Conservation (phyloP, 2,888 invertebrate genomes). For the Morpho achilles region DNA sequence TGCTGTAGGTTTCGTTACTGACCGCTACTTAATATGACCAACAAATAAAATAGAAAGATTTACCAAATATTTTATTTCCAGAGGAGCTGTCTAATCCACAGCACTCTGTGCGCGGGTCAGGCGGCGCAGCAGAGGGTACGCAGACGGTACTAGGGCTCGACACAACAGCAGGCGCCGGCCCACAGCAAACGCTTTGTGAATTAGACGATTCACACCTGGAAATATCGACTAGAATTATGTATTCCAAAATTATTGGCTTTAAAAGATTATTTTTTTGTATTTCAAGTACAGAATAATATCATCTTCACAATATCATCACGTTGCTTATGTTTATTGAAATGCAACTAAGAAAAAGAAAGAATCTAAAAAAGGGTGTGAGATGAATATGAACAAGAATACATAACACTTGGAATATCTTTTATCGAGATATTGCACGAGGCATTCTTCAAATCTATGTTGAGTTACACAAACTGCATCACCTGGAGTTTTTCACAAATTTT, state of each 20-base stretch:
- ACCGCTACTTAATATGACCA: no score
- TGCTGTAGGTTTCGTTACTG: no score
- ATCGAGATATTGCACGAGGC: no score
- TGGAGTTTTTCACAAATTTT: constrained; percentile 29
- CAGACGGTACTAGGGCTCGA: constrained; percentile 23
- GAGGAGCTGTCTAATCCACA: constrained; percentile 42
- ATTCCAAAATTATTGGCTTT: not conserved
- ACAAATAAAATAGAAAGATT: constrained; percentile 1
- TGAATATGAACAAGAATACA: no score
- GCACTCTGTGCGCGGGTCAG: constrained; percentile 40
- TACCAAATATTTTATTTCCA: constrained; percentile 45
- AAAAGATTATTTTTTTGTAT: no score
- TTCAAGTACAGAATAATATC: no score
- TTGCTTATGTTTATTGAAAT: no score
- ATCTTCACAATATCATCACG: no score
- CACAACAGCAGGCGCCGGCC: constrained; percentile 22
- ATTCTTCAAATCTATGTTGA: no score
- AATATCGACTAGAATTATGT: not conserved
- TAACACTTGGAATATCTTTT: no score
- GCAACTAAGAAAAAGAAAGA: no score
- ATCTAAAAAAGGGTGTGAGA: no score
- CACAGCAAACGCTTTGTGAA: constrained; percentile 52
- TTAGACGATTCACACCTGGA: constrained; percentile 36
- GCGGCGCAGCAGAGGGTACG: constrained; percentile 35
- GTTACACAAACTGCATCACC: constrained; percentile 20